Evolutionary conservation across 2,888 invertebrate genomes (phyloP).

Genomic region (Drosophila melanocephala): DNA sequence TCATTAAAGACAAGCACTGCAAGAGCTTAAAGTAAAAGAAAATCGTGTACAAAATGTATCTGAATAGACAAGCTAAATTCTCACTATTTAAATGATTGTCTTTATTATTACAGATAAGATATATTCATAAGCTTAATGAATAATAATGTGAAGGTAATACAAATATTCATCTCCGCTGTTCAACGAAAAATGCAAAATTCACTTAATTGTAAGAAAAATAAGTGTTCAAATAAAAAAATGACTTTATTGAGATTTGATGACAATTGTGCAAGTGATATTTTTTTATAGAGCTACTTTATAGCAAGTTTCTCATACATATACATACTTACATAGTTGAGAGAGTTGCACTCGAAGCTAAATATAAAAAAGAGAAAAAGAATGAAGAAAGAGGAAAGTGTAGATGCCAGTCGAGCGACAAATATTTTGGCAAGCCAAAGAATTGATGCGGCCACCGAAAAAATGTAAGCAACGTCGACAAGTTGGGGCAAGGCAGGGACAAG

Average conservation of each 20-base stretch:
- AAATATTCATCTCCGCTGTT: background rate
- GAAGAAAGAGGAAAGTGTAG: slow-evolving; percentile 28
- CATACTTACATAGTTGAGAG: slow-evolving; percentile 12
- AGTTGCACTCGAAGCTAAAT: slow-evolving; percentile 56
- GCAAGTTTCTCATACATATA: background rate
- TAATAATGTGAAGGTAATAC: background rate
- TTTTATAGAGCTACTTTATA: background rate
- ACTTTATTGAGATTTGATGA: background rate
- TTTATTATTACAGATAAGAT: background rate
- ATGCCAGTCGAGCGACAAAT: slow-evolving; percentile 74
- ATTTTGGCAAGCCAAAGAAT: slow-evolving; percentile 71
- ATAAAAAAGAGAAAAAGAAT: slow-evolving; percentile 21
- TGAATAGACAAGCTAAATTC: background rate
- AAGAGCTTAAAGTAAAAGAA: background rate
- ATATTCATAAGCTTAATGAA: background rate
- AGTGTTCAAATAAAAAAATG: background rate
- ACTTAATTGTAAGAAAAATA: background rate
- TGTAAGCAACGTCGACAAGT: slow-evolving; percentile 25
- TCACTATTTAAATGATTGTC: background rate
- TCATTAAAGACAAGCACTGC: background rate
- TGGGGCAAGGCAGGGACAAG: background rate
- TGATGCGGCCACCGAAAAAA: slow-evolving; percentile 48
- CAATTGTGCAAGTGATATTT: background rate
- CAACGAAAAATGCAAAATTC: background rate
- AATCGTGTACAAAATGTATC: background rate